phyloP scores from a whole-genome alignment of 2,888 invertebrate genomes.

The Agriopis aurantiaria region DNA sequence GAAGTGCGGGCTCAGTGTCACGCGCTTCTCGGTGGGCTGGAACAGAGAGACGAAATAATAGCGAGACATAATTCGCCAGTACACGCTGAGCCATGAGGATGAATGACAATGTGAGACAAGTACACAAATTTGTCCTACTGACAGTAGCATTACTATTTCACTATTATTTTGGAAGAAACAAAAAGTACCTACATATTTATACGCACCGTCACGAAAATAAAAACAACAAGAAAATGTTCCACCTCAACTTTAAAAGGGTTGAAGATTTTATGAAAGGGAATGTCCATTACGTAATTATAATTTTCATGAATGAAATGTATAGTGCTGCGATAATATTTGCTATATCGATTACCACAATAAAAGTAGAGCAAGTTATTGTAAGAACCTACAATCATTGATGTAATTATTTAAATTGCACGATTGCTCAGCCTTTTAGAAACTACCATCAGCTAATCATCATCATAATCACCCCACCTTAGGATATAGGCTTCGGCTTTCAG shows the following conservation, averaged over 20 bases:
- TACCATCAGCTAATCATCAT: neutral
- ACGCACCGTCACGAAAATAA: neutral
- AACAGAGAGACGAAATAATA: too few species aligned
- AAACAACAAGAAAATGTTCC: neutral
- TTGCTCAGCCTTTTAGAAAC: neutral
- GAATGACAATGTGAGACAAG: neutral
- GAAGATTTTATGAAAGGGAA: constrained; percentile 25
- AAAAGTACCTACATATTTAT: neutral
- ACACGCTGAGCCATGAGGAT: neutral
- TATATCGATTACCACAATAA: constrained; percentile 32
- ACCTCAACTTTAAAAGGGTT: constrained; percentile 3
- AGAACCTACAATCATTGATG: constrained; percentile 26
- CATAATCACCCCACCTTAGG: too few species aligned
- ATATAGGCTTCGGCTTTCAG: too few species aligned
- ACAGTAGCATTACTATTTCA: too few species aligned
- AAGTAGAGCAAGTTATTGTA: constrained; percentile 33
- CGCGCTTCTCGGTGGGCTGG: too few species aligned
- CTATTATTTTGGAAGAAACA: too few species aligned
- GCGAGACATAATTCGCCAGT: too few species aligned
- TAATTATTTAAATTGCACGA: constrained; percentile 30
- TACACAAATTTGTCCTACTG: neutral
- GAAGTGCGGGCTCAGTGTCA: too few species aligned
- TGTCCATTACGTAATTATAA: constrained; percentile 39
- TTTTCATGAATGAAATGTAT: constrained; percentile 45
- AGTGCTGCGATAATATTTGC: constrained; percentile 38